Conservation (phyloP, 2,797 vertebrate genomes). For the Gambelia wislizenii region DNA sequence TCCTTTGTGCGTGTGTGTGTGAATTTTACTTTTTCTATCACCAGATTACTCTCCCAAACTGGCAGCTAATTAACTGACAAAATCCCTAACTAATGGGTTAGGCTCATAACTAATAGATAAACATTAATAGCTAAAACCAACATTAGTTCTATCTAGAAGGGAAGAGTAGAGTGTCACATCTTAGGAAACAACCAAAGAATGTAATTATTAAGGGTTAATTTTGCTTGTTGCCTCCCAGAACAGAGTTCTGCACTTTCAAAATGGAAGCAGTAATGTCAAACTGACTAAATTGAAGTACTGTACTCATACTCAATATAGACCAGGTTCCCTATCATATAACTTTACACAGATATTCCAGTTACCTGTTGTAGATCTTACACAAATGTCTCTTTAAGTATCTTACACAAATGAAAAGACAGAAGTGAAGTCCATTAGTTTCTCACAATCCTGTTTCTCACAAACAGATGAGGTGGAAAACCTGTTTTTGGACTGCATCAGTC, state of each 20-base stretch:
- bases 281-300: background rate
- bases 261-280: background rate
- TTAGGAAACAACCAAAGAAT: background rate
- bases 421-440: background rate
- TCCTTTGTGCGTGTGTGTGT: background rate
- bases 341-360: conserved; percentile 22
- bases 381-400: background rate
- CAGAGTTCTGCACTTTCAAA: background rate
- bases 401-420: conserved; percentile 24
- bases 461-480: background rate
- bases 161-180: background rate
- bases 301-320: background rate
- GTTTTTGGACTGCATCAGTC: no score
- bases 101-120: no score
- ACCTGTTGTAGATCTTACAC: background rate
- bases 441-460: conserved; percentile 4
- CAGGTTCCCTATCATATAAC: background rate
- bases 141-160: no score
- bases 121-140: no score
- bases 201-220: background rate
- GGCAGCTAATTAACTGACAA: no score
- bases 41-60: background rate
- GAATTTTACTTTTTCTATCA: background rate
- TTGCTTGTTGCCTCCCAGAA: background rate
- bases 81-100: no score